Conservation (phyloP, 64 coral and sea anemone genomes). For the Stylophora pistillata region DNA sequence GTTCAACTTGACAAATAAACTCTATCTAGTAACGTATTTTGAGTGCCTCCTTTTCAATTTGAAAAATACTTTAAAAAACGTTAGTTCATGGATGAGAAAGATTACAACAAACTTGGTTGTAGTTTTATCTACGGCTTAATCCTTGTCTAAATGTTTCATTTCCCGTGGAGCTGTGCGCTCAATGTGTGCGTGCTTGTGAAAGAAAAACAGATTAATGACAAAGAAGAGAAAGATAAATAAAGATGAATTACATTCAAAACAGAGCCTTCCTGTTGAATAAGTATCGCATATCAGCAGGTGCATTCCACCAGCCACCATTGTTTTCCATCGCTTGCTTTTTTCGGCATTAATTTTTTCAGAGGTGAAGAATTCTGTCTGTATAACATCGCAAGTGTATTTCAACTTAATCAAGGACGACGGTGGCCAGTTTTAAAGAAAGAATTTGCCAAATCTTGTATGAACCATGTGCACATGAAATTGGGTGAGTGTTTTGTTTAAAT, state of each 20-base stretch:
- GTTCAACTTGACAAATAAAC: neutral
- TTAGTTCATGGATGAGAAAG: no score
- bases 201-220: neutral
- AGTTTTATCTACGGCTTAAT: neutral
- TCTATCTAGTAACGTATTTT: no score
- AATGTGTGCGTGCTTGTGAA: neutral
- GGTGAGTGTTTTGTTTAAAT: neutral
- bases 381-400: neutral
- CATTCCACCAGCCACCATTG: neutral
- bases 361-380: neutral
- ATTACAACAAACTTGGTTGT: no score
- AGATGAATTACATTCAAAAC: conserved; percentile 24
- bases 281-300: conserved; percentile 44
- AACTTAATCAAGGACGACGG: neutral
- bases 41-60: no score
- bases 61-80: no score
- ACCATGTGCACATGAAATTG: neutral
- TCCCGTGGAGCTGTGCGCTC: neutral
- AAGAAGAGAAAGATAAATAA: neutral
- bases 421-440: neutral
- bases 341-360: conserved; percentile 28
- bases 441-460: neutral
- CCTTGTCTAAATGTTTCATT: neutral
- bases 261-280: neutral
- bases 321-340: conserved; percentile 4